Percentiles rank a stretch among this genome's conserved stretches.
Conservation (phyloP, 2,888 invertebrate genomes). For the Platycnemis pennipes region DNA sequence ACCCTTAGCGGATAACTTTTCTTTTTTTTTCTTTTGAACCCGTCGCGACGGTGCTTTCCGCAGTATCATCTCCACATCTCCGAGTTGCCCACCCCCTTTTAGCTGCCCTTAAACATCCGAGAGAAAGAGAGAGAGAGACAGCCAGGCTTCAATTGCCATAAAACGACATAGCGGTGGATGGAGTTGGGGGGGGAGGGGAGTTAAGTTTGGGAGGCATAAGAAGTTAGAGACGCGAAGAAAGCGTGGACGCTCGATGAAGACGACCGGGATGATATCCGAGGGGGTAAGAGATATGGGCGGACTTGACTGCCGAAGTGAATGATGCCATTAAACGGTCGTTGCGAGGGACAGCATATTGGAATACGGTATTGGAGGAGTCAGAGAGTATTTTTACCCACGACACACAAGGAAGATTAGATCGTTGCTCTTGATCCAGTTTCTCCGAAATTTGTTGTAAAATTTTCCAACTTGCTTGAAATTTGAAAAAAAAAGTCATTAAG, state of each 20-base stretch:
- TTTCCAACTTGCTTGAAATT: too few relatives aligned
- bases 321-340: slow-evolving; percentile 13
- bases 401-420: background rate
- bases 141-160: slow-evolving; percentile 20
- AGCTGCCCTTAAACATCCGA: background rate
- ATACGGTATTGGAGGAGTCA: background rate
- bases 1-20: background rate
- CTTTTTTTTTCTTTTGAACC: background rate
- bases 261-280: background rate
- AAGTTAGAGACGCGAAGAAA: background rate
- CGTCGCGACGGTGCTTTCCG: slow-evolving; percentile 13
- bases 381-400: background rate
- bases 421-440: background rate
- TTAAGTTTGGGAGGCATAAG: too few relatives aligned
- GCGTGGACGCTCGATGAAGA: background rate
- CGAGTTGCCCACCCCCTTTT: background rate
- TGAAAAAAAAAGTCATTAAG: too few relatives aligned
- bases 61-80: background rate
- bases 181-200: background rate
- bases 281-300: background rate
- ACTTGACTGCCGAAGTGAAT: slow-evolving; percentile 1
- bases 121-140: background rate
- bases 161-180: background rate
- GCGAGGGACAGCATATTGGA: background rate
- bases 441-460: too few relatives aligned